Evolutionary conservation across 2,797 vertebrate species (phyloP), one percentile per base, ranked within the genome.

Genomic region (Avahi laniger): DNA sequence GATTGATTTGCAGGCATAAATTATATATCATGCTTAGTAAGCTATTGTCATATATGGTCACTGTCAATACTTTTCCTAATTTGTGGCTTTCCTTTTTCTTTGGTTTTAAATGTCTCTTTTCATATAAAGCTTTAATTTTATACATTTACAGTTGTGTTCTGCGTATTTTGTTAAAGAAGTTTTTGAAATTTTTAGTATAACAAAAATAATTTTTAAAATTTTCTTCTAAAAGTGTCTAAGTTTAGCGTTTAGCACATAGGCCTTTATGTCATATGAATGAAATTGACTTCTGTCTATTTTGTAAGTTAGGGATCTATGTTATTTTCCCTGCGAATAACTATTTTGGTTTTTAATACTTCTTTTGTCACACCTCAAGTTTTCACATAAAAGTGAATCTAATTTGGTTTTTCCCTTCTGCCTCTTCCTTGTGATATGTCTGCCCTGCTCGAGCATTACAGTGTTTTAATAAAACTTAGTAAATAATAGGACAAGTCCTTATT

Each of bases 261-360:
- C 30, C 14, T 5, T 85, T 95, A 80, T 75, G 22, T 33, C 30
- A 76, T 50, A 24, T 15, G 14, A 88, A 52, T 12, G 9, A 88
- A 73, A 91, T 12, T 75, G 30, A 76, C 69, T 78, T 87, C 28
- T 69, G 3, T 81, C 2, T 61, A 20, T 73, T 79, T 69, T 80
- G 12, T 26, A 30, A 28, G 17, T 41, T 30, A 41, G 20, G n/a
- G 4, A 79, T 73, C 63, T 67, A 33, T 57, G 30, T 69, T n/a
- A 54, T 67, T 70, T 61, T 85, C 4, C 46, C 30, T 14, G 41
- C 65, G 46, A 93, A 79, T 10, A 70, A 14, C 28, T 88, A 30
- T 38, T 88, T 94, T 93, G 43, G 3, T 78, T 89, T 97, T 90
- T 75, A 65, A 69, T 83, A 48, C 1, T 41, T 65, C 28, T 89